Percentiles rank a stretch among this genome's conserved stretches.
Conservation (phyloP, 2,888 invertebrate species). For the Athrips mouffetella region DNA sequence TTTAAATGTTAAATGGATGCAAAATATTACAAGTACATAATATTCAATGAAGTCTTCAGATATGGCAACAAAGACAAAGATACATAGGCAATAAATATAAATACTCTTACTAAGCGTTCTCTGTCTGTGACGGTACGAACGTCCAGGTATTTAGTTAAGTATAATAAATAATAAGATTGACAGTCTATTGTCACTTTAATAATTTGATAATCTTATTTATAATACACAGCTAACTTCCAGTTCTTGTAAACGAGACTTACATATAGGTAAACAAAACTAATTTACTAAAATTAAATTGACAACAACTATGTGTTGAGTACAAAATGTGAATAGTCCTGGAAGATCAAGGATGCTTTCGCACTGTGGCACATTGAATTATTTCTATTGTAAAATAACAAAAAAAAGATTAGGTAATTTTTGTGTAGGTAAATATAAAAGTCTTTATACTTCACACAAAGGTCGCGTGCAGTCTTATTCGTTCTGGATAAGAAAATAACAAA, state of each 20-base stretch:
- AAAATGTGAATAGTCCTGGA: conserved; percentile 32
- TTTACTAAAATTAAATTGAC: conserved; percentile 35
- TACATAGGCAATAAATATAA: conserved; percentile 10
- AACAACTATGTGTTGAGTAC: conserved; percentile 28
- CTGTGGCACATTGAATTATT: conserved; percentile 27
- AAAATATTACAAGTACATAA: not conserved
- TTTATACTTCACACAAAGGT: conserved; percentile 35
- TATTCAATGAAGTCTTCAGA: not conserved
- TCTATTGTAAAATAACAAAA: conserved; percentile 2
- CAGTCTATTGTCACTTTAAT: conserved; percentile 37
- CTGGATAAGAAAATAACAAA: conserved; percentile 30
- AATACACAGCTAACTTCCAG: conserved; percentile 38
- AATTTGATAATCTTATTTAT: conserved; percentile 37
- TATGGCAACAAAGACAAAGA: conserved; percentile 15
- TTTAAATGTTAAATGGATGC: no score
- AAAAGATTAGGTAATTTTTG: not conserved
- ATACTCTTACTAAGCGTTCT: no score
- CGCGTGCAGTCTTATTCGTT: conserved; percentile 47
- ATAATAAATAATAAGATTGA: conserved; percentile 23
- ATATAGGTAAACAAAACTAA: conserved; percentile 45
- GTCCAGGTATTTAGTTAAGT: no score
- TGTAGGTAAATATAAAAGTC: conserved; percentile 1
- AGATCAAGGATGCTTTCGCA: conserved; percentile 34
- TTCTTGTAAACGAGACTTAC: conserved; percentile 32
- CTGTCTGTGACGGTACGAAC: no score